Percentiles rank a stretch among this genome's conserved stretches.
These are phyloP conservation scores for Eufriesea mexicana DNA, from an alignment of 1,140 invertebrate genomes.

Conservation along the genomic window DNA sequence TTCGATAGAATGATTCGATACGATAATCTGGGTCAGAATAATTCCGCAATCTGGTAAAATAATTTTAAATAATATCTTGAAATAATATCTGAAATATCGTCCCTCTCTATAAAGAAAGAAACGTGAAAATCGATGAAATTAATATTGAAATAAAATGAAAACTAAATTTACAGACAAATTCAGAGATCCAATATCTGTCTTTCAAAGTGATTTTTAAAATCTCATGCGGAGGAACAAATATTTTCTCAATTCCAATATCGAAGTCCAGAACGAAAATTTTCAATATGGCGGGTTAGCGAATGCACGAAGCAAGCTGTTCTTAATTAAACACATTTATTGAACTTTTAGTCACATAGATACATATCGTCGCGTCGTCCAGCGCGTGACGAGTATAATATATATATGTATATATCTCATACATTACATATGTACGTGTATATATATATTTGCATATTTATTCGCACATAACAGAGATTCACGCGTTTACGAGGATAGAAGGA, in stretches of 20 bases:
- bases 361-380: constrained; percentile 66
- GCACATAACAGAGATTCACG: constrained; percentile 38
- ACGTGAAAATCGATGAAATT: no score
- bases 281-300: not conserved
- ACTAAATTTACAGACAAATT: no score
- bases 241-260: not conserved
- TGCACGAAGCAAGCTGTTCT: constrained; percentile 9
- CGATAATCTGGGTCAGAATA: no score
- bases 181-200: no score
- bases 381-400: constrained; percentile 62
- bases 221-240: not conserved
- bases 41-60: no score
- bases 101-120: no score
- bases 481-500: constrained; percentile 14
- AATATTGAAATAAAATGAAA: no score
- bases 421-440: constrained; percentile 42
- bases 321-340: constrained; percentile 72
- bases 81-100: no score
- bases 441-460: constrained; percentile 36
- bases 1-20: no score
- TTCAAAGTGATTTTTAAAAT: not conserved
- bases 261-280: not conserved
- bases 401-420: constrained; percentile 47
- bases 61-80: no score
- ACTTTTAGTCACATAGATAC: constrained; percentile 57